Evolutionary conservation across 2,797 vertebrate species (phyloP).

Genomic region (Oreochromis mossambicus): DNA sequence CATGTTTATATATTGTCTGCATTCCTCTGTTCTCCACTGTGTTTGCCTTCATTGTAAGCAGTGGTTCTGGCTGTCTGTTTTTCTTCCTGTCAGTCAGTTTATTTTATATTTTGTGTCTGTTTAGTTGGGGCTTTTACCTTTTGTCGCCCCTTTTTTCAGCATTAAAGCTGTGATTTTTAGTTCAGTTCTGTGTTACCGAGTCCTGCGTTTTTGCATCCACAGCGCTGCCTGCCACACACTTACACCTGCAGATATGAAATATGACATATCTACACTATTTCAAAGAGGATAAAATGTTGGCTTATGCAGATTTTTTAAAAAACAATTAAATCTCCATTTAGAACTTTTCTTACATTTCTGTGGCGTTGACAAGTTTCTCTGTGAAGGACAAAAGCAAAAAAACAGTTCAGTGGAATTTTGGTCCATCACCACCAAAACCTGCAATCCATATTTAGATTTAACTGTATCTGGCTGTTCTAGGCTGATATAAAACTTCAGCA

Average conservation of each 20-base stretch:
- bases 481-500: background rate
- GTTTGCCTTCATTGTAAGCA: background rate
- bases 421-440: background rate
- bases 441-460: background rate
- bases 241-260: background rate
- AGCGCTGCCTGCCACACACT: background rate
- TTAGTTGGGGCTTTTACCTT: background rate
- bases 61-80: background rate
- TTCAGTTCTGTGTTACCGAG: background rate
- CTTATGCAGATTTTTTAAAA: background rate
- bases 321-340: background rate
- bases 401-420: background rate
- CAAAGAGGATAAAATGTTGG: background rate
- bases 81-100: background rate
- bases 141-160: background rate
- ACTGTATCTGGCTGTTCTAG: background rate
- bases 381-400: background rate
- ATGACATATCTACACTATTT: background rate
- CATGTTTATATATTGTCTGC: background rate
- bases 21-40: background rate
- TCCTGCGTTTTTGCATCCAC: background rate
- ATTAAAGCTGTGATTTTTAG: background rate
- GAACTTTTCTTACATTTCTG: background rate
- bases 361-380: background rate
- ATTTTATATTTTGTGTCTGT: background rate